Conservation (phyloP, 2,888 invertebrate species). For the Eilema griseolum region DNA sequence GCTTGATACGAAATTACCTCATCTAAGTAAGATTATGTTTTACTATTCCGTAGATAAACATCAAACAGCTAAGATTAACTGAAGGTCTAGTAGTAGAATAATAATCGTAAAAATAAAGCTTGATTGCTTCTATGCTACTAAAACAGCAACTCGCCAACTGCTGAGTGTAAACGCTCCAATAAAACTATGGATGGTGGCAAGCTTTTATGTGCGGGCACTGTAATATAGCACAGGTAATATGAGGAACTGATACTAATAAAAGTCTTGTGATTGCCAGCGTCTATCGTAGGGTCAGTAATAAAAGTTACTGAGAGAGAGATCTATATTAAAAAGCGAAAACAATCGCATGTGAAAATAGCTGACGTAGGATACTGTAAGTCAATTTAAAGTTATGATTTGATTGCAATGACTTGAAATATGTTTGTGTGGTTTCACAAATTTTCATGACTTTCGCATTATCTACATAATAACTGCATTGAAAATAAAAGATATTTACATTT, state of each 20-base stretch:
- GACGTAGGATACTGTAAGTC: background rate
- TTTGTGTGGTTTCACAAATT: too few species aligned
- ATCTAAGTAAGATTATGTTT: constrained; percentile 5
- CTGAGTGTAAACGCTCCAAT: constrained; percentile 13
- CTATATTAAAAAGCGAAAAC: background rate
- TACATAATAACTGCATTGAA: too few species aligned
- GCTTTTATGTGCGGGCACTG: constrained; percentile 9
- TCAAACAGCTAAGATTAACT: constrained; percentile 8
- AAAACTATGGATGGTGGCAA: constrained; percentile 9
- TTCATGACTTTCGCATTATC: too few species aligned
- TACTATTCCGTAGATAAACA: constrained; percentile 11
- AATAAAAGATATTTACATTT: too few species aligned
- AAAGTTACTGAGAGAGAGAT: background rate
- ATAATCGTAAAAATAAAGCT: constrained; percentile 19
- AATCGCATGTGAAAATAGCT: background rate
- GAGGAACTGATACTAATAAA: constrained; percentile 7
- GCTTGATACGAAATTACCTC: background rate
- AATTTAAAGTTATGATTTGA: background rate
- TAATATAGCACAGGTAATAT: constrained; percentile 11
- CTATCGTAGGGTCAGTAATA: background rate
- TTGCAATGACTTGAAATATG: background rate
- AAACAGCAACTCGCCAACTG: background rate
- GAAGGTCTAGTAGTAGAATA: constrained; percentile 7
- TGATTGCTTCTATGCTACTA: background rate
- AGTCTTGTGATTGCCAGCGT: background rate